Conservation (phyloP, 1,140 invertebrate genomes). For the Bradynema listronoti region DNA sequence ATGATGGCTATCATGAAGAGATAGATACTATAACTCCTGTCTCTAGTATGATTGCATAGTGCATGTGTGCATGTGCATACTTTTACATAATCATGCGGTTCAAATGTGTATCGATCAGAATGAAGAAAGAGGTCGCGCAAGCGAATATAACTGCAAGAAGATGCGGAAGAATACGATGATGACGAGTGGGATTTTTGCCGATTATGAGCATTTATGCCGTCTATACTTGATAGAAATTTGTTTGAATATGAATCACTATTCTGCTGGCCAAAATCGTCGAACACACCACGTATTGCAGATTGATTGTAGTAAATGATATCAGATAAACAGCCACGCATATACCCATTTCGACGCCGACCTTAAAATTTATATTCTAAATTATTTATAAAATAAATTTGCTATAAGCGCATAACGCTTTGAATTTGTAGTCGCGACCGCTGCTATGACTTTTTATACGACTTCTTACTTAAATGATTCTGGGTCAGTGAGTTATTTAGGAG, state of each 20-base stretch:
- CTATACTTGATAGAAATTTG: too few species aligned
- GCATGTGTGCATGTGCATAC: slow-evolving; percentile 42
- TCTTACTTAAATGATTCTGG: too few species aligned
- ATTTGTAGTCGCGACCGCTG: too few species aligned
- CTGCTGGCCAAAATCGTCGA: too few species aligned
- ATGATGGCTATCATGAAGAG: too few species aligned
- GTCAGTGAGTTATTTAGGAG: too few species aligned
- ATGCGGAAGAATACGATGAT: not conserved
- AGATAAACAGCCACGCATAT: slow-evolving; percentile 56
- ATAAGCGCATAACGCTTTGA: too few species aligned
- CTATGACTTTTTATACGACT: too few species aligned
- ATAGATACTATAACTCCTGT: too few species aligned
- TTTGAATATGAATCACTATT: too few species aligned
- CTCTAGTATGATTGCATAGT: slow-evolving; percentile 31
- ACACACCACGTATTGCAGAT: slow-evolving; percentile 36
- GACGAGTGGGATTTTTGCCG: not conserved
- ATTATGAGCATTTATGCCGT: too few species aligned
- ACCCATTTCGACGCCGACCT: slow-evolving; percentile 51
- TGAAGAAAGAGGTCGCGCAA: slow-evolving; percentile 40
- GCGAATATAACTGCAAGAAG: slow-evolving; percentile 26
- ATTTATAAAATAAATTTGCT: too few species aligned
- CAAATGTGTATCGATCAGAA: slow-evolving; percentile 44
- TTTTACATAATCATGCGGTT: slow-evolving; percentile 40
- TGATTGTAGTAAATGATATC: slow-evolving; percentile 56
- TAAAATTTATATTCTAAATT: slow-evolving; percentile 6